phyloP scores from a whole-genome alignment of 2,113 vertebrate species.

The Lates calcarifer region DNA sequence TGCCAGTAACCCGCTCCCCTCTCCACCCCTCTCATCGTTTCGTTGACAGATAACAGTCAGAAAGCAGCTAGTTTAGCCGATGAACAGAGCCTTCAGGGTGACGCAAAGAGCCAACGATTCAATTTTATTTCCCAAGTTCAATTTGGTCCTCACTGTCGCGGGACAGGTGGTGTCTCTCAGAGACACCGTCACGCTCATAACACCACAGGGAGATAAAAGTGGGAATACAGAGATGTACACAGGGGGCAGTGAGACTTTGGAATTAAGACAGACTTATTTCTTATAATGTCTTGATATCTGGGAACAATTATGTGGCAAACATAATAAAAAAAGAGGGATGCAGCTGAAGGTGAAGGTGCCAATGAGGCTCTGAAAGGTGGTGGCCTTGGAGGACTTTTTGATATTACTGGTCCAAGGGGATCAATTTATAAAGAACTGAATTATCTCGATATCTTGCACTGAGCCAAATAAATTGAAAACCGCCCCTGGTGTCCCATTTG shows the following conservation, averaged over 20 bases:
- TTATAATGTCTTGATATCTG: background rate
- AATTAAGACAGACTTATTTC: background rate
- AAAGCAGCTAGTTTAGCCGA: slow-evolving; percentile 62
- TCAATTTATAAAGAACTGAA: slow-evolving; percentile 12
- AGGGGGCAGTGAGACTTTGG: background rate
- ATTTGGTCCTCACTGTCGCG: slow-evolving; percentile 60
- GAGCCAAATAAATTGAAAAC: background rate
- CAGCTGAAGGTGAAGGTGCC: background rate
- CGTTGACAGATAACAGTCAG: slow-evolving; percentile 54
- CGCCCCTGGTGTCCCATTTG: background rate
- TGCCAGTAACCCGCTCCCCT: slow-evolving; percentile 13
- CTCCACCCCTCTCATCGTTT: slow-evolving; percentile 29
- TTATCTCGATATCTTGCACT: background rate
- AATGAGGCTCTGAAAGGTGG: slow-evolving; percentile 25
- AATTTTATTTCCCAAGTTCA: slow-evolving; percentile 65
- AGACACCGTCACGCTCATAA: slow-evolving; percentile 1
- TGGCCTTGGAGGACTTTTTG: slow-evolving; percentile 1
- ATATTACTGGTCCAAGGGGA: slow-evolving; percentile 17
- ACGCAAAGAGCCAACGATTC: slow-evolving; percentile 52
- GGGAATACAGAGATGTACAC: background rate
- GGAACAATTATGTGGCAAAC: slow-evolving; percentile 3
- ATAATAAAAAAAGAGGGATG: slow-evolving; percentile 33
- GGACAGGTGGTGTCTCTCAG: background rate
- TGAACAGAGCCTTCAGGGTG: slow-evolving; percentile 46
- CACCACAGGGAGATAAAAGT: background rate